Conservation (phyloP, 2,888 invertebrate genomes). For the Selenia dentaria region DNA sequence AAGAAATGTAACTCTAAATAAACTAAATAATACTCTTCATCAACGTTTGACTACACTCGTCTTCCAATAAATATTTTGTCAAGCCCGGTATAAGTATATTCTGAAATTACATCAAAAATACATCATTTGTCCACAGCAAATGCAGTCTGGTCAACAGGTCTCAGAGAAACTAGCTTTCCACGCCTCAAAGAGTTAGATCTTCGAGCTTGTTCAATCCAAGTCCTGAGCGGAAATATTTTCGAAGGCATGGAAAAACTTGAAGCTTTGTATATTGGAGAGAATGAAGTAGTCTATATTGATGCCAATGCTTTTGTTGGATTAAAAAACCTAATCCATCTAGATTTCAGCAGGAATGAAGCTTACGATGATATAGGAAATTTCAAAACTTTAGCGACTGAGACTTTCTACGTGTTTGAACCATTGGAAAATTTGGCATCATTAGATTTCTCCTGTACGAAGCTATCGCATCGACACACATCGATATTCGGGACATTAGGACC, state of each 20-base stretch:
- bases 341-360: slow-evolving; percentile 75
- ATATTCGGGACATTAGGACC: slow-evolving; percentile 43
- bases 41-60: too few species aligned
- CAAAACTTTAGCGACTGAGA: slow-evolving; percentile 39
- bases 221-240: slow-evolving; percentile 68
- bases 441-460: slow-evolving; percentile 59
- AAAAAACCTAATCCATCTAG: slow-evolving; percentile 70
- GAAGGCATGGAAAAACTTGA: slow-evolving; percentile 67
- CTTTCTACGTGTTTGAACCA: slow-evolving; percentile 35
- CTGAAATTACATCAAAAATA: too few species aligned
- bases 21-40: too few species aligned
- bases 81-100: too few species aligned
- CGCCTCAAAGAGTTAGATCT: slow-evolving; percentile 82
- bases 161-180: slow-evolving; percentile 51
- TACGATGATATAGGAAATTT: slow-evolving; percentile 36
- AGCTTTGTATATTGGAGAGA: slow-evolving; percentile 81
- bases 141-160: slow-evolving; percentile 54
- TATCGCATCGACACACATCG: slow-evolving; percentile 41
- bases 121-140: slow-evolving; percentile 33
- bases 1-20: too few species aligned
- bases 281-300: slow-evolving; percentile 70
- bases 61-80: too few species aligned
- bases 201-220: slow-evolving; percentile 80
- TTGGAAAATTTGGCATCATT: slow-evolving; percentile 50
- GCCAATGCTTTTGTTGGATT: slow-evolving; percentile 66